Conservation (phyloP, 2,888 invertebrate species). For the Hedychridium roseum region DNA sequence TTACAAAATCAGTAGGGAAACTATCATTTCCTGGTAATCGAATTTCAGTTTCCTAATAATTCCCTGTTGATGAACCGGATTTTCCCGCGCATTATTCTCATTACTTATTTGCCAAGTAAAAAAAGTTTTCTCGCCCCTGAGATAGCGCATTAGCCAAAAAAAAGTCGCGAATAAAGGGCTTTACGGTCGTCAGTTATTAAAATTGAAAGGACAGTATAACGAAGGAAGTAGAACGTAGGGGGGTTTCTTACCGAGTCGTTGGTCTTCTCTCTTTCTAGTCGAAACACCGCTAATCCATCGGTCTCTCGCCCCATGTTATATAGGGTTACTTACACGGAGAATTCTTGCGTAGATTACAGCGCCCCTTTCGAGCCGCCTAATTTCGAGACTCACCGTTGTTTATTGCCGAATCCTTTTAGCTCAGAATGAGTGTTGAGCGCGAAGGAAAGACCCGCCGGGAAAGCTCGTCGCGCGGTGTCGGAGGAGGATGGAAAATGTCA, state of each 20-base stretch:
- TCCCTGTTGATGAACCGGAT: too few relatives aligned
- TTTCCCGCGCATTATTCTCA: too few relatives aligned
- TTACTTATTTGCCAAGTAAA: too few relatives aligned
- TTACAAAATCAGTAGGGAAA: too few relatives aligned
- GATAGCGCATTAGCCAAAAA: not conserved
- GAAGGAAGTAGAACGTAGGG: conserved; percentile 4
- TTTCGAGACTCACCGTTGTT: conserved; percentile 56
- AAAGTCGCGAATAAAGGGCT: conserved; percentile 27
- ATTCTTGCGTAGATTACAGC: conserved; percentile 48
- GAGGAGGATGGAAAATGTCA: conserved; percentile 8
- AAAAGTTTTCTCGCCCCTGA: too few relatives aligned
- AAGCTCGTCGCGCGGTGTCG: conserved; percentile 13
- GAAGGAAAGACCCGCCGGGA: conserved; percentile 22
- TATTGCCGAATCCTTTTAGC: conserved; percentile 63
- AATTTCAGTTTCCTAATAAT: too few relatives aligned
- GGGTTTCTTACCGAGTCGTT: not conserved
- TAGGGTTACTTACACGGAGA: conserved; percentile 27
- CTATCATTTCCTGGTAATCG: too few relatives aligned
- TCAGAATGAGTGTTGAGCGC: conserved; percentile 27
- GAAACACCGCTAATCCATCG: conserved; percentile 53
- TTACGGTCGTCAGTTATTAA: conserved; percentile 45
- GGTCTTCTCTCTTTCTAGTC: not conserved
- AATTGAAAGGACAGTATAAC: conserved; percentile 48
- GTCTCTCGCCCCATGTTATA: conserved; percentile 26
- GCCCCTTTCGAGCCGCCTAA: conserved; percentile 47